Conservation (phyloP, 1,140 invertebrate genomes). For the Dreissena rostriformis region DNA sequence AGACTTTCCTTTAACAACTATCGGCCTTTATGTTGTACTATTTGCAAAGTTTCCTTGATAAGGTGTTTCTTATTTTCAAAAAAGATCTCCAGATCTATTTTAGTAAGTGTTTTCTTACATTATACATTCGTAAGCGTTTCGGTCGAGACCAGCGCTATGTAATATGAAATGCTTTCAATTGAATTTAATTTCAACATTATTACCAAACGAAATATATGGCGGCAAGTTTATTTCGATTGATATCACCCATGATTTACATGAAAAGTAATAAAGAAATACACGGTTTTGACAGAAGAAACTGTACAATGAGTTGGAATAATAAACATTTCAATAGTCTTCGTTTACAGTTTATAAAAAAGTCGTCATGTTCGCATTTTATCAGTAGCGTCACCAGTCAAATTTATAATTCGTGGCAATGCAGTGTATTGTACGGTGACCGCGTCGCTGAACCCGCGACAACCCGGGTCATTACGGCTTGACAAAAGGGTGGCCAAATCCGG, state of each 20-base stretch:
- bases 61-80: no score
- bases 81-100: no score
- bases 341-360: background rate
- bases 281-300: background rate
- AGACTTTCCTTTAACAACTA: no score
- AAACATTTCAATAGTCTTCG: background rate
- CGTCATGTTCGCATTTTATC: background rate
- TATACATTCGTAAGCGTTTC: no score
- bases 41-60: no score
- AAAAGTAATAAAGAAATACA: background rate
- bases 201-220: no score
- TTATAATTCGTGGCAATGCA: conserved; percentile 31
- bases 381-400: background rate
- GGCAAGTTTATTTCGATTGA: no score
- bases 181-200: no score
- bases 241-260: background rate
- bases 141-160: no score
- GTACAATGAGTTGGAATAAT: background rate
- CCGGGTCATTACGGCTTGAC: conserved; percentile 34
- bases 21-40: no score
- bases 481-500: background rate
- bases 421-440: conserved; percentile 46
- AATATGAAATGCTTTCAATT: no score
- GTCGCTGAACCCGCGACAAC: background rate
- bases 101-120: no score